These are phyloP conservation scores for Eumeta japonica DNA, from an alignment of 1,140 invertebrate genomes.

Conservation along the genomic window DNA sequence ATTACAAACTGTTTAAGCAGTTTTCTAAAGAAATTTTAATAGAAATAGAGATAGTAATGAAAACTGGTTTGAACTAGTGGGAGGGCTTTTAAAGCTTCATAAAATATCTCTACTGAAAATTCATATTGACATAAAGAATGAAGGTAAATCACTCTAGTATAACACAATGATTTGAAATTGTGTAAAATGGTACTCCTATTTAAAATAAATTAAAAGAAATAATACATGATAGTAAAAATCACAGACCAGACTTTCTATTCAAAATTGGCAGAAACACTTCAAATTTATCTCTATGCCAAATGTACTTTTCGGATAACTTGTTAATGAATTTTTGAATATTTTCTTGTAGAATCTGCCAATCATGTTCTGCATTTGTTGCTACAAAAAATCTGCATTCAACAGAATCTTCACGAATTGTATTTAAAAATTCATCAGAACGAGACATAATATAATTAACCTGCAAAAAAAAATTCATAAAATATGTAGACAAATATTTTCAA, in stretches of 20 bases:
- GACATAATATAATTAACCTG: no score
- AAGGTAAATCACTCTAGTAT: no score
- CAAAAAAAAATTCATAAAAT: no score
- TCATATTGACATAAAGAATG: not conserved
- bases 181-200: no score
- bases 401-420: constrained; percentile 34
- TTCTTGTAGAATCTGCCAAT: constrained; percentile 37
- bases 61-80: no score
- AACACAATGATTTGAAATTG: no score
- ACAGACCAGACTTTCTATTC: constrained; percentile 16
- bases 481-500: no score
- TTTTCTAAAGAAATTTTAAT: no score
- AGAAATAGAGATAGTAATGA: no score
- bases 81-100: no score
- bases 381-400: constrained; percentile 31
- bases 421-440: no score
- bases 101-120: not conserved
- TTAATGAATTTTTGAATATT: constrained; percentile 47
- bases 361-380: constrained; percentile 14
- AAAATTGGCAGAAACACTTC: constrained; percentile 23
- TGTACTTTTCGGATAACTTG: constrained; percentile 48
- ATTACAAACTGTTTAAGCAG: no score
- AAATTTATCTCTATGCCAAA: constrained; percentile 46
- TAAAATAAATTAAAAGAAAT: constrained; percentile 1
- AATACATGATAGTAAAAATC: constrained; percentile 2